phyloP scores from a whole-genome alignment of 2,888 invertebrate species.

The Scelioninae gen. 1 region DNA sequence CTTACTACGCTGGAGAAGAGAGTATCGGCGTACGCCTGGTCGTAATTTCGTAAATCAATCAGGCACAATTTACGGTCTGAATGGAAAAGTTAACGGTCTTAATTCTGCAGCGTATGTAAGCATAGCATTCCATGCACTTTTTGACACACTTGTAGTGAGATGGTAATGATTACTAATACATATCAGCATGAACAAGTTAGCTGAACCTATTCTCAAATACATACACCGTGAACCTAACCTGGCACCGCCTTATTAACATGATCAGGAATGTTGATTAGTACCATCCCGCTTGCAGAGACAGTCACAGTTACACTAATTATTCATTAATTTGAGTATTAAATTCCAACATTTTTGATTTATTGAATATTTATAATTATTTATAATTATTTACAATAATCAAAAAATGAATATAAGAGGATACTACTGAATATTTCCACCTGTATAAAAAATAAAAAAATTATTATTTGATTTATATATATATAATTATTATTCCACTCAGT shows the following conservation, averaged over 20 bases:
- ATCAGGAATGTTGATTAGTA: background rate
- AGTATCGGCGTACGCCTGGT: background rate
- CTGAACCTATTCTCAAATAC: constrained; percentile 1
- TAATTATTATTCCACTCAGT: background rate
- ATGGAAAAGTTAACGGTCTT: background rate
- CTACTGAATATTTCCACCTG: too few species aligned
- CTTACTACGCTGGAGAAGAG: background rate
- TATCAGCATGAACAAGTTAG: constrained; percentile 27
- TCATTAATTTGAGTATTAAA: constrained; percentile 28
- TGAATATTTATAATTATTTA: background rate
- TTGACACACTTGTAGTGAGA: background rate
- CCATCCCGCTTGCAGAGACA: background rate
- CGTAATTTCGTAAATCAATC: constrained; percentile 15
- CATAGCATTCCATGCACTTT: constrained; percentile 8
- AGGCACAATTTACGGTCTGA: background rate
- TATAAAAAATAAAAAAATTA: too few species aligned
- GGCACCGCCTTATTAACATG: background rate
- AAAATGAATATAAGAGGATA: too few species aligned
- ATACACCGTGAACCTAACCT: background rate
- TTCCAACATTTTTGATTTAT: constrained; percentile 22
- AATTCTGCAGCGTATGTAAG: background rate
- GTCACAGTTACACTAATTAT: constrained; percentile 5
- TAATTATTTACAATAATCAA: too few species aligned
- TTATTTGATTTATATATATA: too few species aligned
- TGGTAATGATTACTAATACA: constrained; percentile 3